Evolutionary conservation across 2,888 invertebrate species (phyloP).

Genomic region (Hoplodrina ambigua): DNA sequence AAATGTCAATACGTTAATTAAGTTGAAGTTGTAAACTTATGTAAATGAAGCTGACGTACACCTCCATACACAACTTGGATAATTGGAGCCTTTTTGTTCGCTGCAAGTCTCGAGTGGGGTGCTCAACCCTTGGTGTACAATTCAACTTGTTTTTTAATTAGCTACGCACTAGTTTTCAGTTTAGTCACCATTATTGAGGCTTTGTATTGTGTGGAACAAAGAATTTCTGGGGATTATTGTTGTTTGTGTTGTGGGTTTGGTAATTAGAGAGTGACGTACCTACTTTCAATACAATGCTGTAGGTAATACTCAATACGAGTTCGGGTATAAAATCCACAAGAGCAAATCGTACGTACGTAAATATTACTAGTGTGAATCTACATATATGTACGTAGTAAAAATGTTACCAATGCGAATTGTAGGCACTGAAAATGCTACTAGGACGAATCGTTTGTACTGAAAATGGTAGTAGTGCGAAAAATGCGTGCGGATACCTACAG

Average conservation of each 20-base stretch:
- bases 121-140: slow-evolving; percentile 59
- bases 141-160: slow-evolving; percentile 66
- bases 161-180: slow-evolving; percentile 54
- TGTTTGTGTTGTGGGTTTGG: slow-evolving; percentile 12
- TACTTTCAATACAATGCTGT: not conserved
- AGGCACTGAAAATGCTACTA: no score
- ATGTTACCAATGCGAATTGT: no score
- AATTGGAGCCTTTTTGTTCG: slow-evolving; percentile 77
- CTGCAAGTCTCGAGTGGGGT: slow-evolving; percentile 65
- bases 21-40: slow-evolving; percentile 66
- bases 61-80: slow-evolving; percentile 64
- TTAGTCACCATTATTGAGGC: slow-evolving; percentile 26
- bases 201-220: slow-evolving; percentile 11
- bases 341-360: no score
- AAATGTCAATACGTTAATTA: slow-evolving; percentile 62
- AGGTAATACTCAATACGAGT: not conserved
- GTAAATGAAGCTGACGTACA: slow-evolving; percentile 54
- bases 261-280: not conserved
- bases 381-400: no score
- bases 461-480: no score
- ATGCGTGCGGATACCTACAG: no score
- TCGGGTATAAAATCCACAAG: no score
- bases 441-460: no score
- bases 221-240: slow-evolving; percentile 15
- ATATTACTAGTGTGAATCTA: no score